A percentile compares a stretch with the other conserved stretches of the same genome.
Conservation (phyloP, 2,888 invertebrate species). For the Brachypterus glaber region DNA sequence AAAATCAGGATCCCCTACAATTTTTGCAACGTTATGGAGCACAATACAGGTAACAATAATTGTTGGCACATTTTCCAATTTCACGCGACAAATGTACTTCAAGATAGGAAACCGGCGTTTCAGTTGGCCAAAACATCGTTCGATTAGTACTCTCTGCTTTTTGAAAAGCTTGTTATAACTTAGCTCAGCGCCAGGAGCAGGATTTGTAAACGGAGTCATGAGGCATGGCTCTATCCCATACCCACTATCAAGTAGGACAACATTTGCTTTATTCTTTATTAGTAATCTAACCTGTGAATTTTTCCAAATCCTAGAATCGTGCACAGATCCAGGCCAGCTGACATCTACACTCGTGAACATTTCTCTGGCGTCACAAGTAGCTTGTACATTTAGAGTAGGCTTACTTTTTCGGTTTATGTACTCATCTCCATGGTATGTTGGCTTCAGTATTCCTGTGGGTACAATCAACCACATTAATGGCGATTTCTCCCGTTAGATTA, state of each 20-base stretch:
- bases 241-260: constrained; percentile 15
- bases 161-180: constrained; percentile 3
- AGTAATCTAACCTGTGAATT: constrained; percentile 8
- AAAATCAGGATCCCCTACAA: constrained; percentile 6
- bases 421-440: no score
- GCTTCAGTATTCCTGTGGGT: no score
- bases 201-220: constrained; percentile 16
- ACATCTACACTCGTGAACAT: constrained; percentile 15
- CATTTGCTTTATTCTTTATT: constrained; percentile 11
- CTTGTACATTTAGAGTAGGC: constrained; percentile 13
- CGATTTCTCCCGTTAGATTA: no score
- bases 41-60: no score
- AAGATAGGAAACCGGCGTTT: constrained; percentile 14
- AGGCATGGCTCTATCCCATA: constrained; percentile 16
- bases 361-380: constrained; percentile 13
- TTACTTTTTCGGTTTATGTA: constrained; percentile 3
- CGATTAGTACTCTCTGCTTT: constrained; percentile 9
- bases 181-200: constrained; percentile 8
- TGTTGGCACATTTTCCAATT: constrained; percentile 9
- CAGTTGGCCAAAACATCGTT: constrained; percentile 10
- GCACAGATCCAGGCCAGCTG: constrained; percentile 15
- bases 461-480: no score
- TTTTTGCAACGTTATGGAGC: no score
- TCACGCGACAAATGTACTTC: constrained; percentile 10
- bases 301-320: constrained; percentile 16